Conservation (phyloP, 35 echinoderm and acorn worm genomes). For the Apostichopus japonicus region DNA sequence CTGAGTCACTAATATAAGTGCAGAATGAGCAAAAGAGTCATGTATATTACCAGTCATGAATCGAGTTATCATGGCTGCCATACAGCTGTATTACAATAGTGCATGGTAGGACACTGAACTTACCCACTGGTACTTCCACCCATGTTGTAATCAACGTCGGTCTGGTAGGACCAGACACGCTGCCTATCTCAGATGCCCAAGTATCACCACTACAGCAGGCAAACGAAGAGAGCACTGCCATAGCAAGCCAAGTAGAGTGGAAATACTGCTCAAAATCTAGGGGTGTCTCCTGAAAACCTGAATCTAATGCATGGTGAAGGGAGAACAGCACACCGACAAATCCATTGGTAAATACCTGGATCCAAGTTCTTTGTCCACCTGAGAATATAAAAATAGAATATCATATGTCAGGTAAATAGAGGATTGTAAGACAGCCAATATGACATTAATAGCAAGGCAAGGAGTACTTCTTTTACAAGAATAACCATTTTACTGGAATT, state of each 20-base stretch:
- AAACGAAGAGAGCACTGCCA: constrained; percentile 72
- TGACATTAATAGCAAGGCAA: no score
- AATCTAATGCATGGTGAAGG: constrained; percentile 70
- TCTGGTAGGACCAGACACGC: constrained; percentile 65
- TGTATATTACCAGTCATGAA: no score
- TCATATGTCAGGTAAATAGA: not conserved
- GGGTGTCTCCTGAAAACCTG: constrained; percentile 69
- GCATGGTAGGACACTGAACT: not conserved
- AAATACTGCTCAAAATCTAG: constrained; percentile 76
- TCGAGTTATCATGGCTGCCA: no score
- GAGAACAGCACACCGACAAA: constrained; percentile 72
- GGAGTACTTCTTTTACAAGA: no score
- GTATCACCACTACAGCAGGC: constrained; percentile 93
- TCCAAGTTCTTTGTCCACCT: constrained; percentile 93
- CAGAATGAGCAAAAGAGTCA: no score
- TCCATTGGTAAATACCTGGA: constrained; percentile 89
- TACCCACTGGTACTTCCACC: constrained; percentile 83
- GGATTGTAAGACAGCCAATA: no score
- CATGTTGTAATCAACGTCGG: constrained; percentile 78
- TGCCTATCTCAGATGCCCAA: constrained; percentile 90
- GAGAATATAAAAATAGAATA: not conserved
- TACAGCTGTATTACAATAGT: no score
- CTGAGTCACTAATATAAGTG: no score
- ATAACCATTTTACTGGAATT: no score
- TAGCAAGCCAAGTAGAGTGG: constrained; percentile 72